Evolutionary conservation across 2,797 vertebrate species (phyloP).

Genomic region (Coregonus ussuriensis): DNA sequence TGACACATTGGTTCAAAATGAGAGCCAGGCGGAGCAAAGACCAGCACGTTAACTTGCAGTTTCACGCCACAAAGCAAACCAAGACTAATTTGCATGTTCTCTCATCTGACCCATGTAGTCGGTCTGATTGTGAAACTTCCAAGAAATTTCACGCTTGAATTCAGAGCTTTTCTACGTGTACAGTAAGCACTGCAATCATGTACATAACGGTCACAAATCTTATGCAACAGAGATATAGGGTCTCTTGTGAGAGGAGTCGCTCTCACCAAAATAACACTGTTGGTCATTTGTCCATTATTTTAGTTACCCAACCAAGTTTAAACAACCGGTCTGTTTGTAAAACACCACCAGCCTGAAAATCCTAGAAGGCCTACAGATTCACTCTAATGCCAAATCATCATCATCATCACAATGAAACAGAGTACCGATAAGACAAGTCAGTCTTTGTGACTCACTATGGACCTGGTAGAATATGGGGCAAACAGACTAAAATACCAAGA

Average conservation of each 20-base stretch:
- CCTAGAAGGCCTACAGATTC: too few relatives aligned
- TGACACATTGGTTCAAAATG: not conserved
- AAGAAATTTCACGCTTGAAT: not conserved
- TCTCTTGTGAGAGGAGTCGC: not conserved
- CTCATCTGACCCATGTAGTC: not conserved
- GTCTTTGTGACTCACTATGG: too few relatives aligned
- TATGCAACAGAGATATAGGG: not conserved
- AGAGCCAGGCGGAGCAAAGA: not conserved
- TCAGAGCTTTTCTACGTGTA: not conserved
- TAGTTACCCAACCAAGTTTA: not conserved
- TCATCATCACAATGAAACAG: too few relatives aligned
- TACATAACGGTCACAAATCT: too few relatives aligned
- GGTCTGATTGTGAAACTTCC: not conserved
- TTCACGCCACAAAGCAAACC: not conserved
- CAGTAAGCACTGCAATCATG: not conserved
- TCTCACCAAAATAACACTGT: not conserved
- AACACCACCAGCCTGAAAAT: too few relatives aligned
- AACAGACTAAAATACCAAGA: too few relatives aligned
- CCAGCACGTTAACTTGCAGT: not conserved
- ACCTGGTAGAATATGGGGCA: too few relatives aligned
- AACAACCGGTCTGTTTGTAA: not conserved
- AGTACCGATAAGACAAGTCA: too few relatives aligned
- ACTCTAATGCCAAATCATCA: too few relatives aligned
- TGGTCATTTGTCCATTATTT: not conserved
- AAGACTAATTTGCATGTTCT: not conserved